Evolutionary conservation across 2,888 invertebrate genomes (phyloP).

Genomic region (Apoda limacodes): DNA sequence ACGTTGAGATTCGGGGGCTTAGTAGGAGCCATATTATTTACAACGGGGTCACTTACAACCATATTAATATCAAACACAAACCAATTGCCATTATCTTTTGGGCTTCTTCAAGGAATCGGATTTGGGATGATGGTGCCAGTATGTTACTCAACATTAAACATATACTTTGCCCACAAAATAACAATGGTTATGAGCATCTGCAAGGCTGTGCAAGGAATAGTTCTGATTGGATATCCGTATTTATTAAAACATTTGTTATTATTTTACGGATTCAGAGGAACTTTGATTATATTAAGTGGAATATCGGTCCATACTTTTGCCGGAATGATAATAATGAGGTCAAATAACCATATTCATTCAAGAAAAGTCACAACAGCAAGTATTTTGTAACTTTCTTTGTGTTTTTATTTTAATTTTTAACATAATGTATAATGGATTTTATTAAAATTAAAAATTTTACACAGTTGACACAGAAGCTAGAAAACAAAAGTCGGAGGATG

Average conservation of each 20-base stretch:
- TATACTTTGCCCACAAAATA: conserved; percentile 71
- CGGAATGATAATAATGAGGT: conserved; percentile 70
- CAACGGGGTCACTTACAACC: conserved; percentile 61
- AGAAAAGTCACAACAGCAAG: conserved; percentile 44
- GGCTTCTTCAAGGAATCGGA: conserved; percentile 70
- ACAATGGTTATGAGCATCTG: conserved; percentile 72
- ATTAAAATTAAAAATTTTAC: not conserved
- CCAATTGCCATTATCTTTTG: conserved; percentile 69
- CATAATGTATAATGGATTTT: conserved; percentile 13
- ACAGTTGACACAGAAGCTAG: not conserved
- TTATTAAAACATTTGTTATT: conserved; percentile 59
- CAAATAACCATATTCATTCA: conserved; percentile 25
- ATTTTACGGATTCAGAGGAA: conserved; percentile 72
- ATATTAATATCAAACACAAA: conserved; percentile 65
- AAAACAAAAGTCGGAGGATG: not conserved
- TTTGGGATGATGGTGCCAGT: conserved; percentile 74
- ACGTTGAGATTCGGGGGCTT: conserved; percentile 68
- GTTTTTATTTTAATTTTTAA: conserved; percentile 9
- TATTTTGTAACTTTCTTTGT: conserved; percentile 32
- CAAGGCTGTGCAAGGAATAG: conserved; percentile 70
- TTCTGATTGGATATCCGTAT: conserved; percentile 71
- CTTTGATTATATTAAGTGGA: conserved; percentile 68
- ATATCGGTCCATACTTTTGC: conserved; percentile 70
- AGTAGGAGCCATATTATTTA: conserved; percentile 62
- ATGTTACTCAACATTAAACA: conserved; percentile 72